These are phyloP conservation scores for Glaucopsyche alexis DNA, from an alignment of 2,888 invertebrate species.

Conservation along the genomic window DNA sequence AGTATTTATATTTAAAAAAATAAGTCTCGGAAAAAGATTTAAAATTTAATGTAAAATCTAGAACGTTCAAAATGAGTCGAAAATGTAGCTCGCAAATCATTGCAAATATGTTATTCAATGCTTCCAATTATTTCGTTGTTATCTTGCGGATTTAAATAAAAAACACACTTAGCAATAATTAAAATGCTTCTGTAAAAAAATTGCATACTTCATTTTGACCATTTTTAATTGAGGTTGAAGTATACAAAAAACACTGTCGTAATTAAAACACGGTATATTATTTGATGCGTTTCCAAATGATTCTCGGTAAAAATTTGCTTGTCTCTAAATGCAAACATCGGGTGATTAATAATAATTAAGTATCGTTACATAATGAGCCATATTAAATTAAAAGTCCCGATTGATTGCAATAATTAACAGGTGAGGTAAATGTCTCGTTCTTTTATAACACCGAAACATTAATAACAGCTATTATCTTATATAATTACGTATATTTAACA, in stretches of 20 bases:
- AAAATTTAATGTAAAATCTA: background rate
- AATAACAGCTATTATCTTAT: background rate
- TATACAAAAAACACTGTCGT: background rate
- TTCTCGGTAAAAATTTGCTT: conserved; percentile 35
- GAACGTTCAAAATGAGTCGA: background rate
- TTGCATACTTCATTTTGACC: background rate
- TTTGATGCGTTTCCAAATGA: conserved; percentile 24
- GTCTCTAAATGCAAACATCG: conserved; percentile 33
- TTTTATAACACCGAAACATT: conserved; percentile 16
- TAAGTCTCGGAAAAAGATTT: background rate
- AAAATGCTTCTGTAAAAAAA: conserved; percentile 11
- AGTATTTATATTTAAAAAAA: background rate
- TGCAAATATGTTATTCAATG: background rate
- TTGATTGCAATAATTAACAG: background rate
- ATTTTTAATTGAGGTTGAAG: background rate
- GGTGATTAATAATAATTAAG: conserved; percentile 10
- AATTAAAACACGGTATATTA: background rate
- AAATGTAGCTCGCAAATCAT: background rate
- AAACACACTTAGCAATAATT: background rate
- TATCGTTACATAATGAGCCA: conserved; percentile 7
- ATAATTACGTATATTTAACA: background rate
- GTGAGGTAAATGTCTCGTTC: background rate
- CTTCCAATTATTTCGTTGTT: background rate
- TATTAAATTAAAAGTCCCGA: background rate
- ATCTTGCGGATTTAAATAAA: background rate